Conservation (phyloP, 2,797 vertebrate genomes). For the Gila robusta region DNA sequence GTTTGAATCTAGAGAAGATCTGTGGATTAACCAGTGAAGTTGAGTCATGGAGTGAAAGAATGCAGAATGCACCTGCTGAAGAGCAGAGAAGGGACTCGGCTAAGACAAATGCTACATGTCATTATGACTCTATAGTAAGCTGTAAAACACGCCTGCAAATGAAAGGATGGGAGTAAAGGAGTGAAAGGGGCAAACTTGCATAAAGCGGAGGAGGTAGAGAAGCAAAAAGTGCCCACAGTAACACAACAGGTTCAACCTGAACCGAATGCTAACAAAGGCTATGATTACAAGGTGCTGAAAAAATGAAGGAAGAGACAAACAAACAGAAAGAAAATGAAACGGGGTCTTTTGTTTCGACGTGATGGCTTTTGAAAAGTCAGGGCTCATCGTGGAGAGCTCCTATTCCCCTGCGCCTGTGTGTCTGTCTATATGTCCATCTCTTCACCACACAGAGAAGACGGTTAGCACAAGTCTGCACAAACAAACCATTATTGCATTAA, state of each 20-base stretch:
- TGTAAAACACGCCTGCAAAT: constrained; percentile 65
- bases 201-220: constrained; percentile 43
- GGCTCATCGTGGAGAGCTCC: constrained; percentile 10
- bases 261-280: constrained; percentile 79
- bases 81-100: constrained; percentile 52
- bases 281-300: constrained; percentile 82
- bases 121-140: constrained; percentile 64
- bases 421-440: constrained; percentile 42
- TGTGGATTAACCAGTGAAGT: background rate
- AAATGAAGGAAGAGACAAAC: constrained; percentile 78
- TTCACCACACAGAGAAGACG: constrained; percentile 15
- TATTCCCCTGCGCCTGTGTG: constrained; percentile 14
- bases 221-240: constrained; percentile 54
- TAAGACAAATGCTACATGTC: constrained; percentile 68
- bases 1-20: background rate
- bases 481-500: constrained; percentile 43
- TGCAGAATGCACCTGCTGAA: constrained; percentile 45
- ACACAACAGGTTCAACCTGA: constrained; percentile 82
- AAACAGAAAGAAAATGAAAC: constrained; percentile 68
- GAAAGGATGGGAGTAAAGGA: constrained; percentile 61
- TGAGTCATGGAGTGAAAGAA: constrained; percentile 55
- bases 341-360: constrained; percentile 17
- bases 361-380: constrained; percentile 40
- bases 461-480: constrained; percentile 32
- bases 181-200: constrained; percentile 59